phyloP scores from a whole-genome alignment of 2,888 invertebrate genomes.

The Drosophila quasianomalipes region DNA sequence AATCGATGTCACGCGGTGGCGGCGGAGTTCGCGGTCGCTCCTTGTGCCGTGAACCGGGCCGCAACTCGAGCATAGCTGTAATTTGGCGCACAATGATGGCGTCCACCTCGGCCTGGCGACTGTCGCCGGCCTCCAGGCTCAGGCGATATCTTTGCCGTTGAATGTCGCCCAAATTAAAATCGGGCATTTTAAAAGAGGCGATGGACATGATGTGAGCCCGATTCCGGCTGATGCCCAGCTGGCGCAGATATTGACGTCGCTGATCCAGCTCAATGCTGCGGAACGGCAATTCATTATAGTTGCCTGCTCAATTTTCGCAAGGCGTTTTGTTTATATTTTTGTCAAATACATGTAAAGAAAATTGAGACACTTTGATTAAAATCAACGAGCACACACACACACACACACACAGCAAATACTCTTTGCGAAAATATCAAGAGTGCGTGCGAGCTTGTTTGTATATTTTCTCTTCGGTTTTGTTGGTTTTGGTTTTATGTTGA shows the following conservation, averaged over 20 bases:
- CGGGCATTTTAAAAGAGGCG: constrained; percentile 27
- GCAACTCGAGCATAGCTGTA: constrained; percentile 19
- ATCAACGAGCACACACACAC: constrained; percentile 6
- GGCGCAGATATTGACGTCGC: constrained; percentile 48
- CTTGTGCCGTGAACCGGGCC: neutral
- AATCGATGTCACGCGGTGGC: constrained; percentile 58
- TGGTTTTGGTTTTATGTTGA: constrained; percentile 35
- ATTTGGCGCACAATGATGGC: constrained; percentile 36
- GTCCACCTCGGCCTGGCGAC: constrained; percentile 35
- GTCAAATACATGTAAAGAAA: constrained; percentile 43
- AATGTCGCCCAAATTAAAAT: constrained; percentile 48
- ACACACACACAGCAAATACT: constrained; percentile 14
- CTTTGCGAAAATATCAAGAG: constrained; percentile 27
- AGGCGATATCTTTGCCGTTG: constrained; percentile 39
- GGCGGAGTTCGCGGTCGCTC: constrained; percentile 43
- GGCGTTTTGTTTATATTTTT: constrained; percentile 11
- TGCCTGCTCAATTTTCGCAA: constrained; percentile 19
- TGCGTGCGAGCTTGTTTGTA: constrained; percentile 4
- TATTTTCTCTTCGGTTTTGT: constrained; percentile 5
- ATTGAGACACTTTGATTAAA: constrained; percentile 44
- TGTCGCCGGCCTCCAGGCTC: constrained; percentile 44
- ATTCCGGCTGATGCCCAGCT: constrained; percentile 47
- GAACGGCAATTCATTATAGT: neutral
- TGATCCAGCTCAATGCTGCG: constrained; percentile 28
- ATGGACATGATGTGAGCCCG: constrained; percentile 43